Base-by-base conservation (phyloP, 1,140 invertebrate species). In the Nebria ingens region DNA sequence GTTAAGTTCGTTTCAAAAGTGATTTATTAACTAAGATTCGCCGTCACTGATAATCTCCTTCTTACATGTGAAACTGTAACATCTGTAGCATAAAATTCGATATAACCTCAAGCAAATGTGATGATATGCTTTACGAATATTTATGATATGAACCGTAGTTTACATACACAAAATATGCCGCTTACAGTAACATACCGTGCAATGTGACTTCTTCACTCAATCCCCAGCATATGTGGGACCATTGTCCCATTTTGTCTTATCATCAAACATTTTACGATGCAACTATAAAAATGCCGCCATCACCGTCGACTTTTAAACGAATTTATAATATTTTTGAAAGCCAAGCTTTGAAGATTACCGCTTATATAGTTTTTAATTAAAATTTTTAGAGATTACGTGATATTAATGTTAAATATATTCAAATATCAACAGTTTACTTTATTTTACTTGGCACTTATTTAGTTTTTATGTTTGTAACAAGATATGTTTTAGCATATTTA, bases 111-210 rank as follows among this genome's bases (percentile, higher is more conserved):
- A 45, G 40, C 40, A 45, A 45, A 45, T 45, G 40, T 17, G 40
- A 45, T 45, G 40, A 12, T 17, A 45, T 45, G 40, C 40, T 45
- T 45, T 45, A 45, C 40, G 40, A 45, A 45, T 45, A 45, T 45
- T 45, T 45, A 45, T 45, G 40, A 45, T 45, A 45, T 17, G 40
- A 45, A 17, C n/a, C 6, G 15, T 45, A 6, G 40, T 45, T 45
- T 45, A 45, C 40, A 45, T 45, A 45, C 40, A 45, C 9, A 3
- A 17, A n/a, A n/a, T n/a, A n/a, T n/a, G n/a, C n/a, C n/a, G n/a
- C n/a, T n/a, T 11, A 45, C 40, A 17, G 4, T 11, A 3, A 45
- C 40, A 45, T 45, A 9, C 3, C 40, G 9, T 9, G 15, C 6
- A 34, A 34, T 34, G n/a, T n/a, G n/a, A n/a, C n/a, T n/a, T n/a